These are phyloP conservation scores for Sylvia borin DNA, from an alignment of 2,797 vertebrate species.

Conservation along the genomic window DNA sequence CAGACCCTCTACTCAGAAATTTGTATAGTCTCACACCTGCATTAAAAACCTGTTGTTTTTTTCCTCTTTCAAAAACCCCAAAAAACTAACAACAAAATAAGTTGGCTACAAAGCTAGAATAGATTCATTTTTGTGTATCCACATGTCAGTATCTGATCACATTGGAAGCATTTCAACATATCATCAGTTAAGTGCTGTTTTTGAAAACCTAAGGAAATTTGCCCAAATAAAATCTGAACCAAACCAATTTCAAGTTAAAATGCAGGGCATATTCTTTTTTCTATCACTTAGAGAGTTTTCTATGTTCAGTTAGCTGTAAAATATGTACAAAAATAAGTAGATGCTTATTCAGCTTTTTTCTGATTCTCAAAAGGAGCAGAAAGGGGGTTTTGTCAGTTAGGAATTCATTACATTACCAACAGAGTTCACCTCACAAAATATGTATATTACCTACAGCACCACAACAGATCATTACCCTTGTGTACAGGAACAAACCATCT, in stretches of 20 bases:
- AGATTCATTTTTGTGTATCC: not conserved
- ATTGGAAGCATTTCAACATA: not conserved
- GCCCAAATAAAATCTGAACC: not conserved
- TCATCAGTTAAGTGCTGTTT: not conserved
- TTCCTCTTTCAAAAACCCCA: not conserved
- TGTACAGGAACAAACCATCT: not conserved
- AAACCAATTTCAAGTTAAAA: not conserved
- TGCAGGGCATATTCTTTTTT: not conserved
- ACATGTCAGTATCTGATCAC: not conserved
- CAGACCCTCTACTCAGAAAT: not conserved
- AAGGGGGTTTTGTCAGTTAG: not conserved
- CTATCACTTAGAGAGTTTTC: not conserved
- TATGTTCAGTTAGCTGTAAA: not conserved
- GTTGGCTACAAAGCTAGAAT: not conserved
- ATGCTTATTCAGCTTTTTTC: not conserved
- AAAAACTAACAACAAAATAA: not conserved
- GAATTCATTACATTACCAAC: not conserved
- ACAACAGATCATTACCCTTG: not conserved
- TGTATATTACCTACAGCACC: not conserved
- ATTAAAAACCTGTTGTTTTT: not conserved
- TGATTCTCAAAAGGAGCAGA: not conserved
- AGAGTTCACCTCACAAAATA: not conserved
- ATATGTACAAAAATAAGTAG: fast-evolving
- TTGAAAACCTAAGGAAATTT: not conserved
- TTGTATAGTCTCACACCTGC: not conserved